Conservation (phyloP, 64 coral and sea anemone genomes). For the Montipora capricornis region DNA sequence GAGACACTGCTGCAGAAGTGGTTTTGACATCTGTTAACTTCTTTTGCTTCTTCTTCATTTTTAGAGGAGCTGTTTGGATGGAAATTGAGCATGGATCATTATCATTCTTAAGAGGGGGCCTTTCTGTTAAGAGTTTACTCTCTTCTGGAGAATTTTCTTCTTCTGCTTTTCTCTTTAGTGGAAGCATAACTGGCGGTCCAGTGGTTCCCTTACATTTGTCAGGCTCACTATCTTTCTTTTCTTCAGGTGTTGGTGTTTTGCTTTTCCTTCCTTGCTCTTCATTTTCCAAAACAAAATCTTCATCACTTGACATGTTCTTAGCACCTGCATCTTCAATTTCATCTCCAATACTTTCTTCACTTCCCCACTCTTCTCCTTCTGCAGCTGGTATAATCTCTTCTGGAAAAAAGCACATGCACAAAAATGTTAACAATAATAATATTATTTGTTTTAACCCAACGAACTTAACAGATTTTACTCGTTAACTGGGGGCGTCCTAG, state of each 20-base stretch:
- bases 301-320: constrained; percentile 67
- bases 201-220: not conserved
- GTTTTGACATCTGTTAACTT: constrained; percentile 16
- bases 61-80: constrained; percentile 63
- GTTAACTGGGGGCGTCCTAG: too few species aligned
- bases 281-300: constrained; percentile 71
- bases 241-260: not conserved
- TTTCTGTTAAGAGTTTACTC: not conserved
- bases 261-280: constrained; percentile 23
- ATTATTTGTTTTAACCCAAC: too few species aligned
- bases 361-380: constrained; percentile 84
- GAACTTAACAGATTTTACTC: too few species aligned
- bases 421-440: not conserved
- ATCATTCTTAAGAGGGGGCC: not conserved
- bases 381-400: constrained; percentile 24
- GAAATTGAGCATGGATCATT: constrained; percentile 43
- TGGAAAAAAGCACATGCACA: not conserved
- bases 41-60: constrained; percentile 61
- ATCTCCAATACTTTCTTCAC: constrained; percentile 81
- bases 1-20: not conserved
- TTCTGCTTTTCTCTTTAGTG: constrained; percentile 53
- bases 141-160: not conserved
- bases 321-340: constrained; percentile 78
- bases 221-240: not conserved
- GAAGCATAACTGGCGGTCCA: constrained; percentile 2